Evolutionary conservation across 2,888 invertebrate genomes (phyloP).

Genomic region (Nymphalis polychloros): DNA sequence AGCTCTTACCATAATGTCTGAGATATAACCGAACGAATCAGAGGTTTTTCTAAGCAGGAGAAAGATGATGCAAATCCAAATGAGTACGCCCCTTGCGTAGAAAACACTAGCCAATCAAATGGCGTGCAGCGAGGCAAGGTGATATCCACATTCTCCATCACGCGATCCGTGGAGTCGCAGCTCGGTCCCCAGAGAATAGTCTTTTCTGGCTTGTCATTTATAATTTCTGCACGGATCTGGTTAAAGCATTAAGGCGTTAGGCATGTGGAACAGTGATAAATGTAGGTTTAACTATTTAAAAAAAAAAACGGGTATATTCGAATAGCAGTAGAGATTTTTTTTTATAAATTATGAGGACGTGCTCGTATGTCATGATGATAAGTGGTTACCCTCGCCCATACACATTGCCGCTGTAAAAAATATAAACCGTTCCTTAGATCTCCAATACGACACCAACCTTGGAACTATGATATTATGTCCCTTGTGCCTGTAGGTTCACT

Average conservation of each 20-base stretch:
- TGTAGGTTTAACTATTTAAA: too few species aligned
- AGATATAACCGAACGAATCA: slow-evolving; percentile 48
- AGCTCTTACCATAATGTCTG: slow-evolving; percentile 47
- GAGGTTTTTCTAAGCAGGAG: slow-evolving; percentile 46
- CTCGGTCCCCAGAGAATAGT: slow-evolving; percentile 52
- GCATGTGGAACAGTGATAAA: too few species aligned
- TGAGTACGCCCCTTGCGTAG: slow-evolving; percentile 48
- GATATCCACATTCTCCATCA: slow-evolving; percentile 44
- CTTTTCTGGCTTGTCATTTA: slow-evolving; percentile 39
- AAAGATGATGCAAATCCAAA: slow-evolving; percentile 44
- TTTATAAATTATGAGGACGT: too few species aligned
- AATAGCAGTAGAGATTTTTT: too few species aligned
- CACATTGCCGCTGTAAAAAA: too few species aligned
- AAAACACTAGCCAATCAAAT: slow-evolving; percentile 50
- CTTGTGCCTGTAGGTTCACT: too few species aligned
- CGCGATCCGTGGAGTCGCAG: slow-evolving; percentile 48
- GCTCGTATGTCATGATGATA: too few species aligned
- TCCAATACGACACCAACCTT: too few species aligned
- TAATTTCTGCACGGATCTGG: slow-evolving; percentile 35
- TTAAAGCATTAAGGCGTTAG: slow-evolving; percentile 8
- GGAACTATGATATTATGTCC: too few species aligned
- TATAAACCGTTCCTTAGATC: too few species aligned
- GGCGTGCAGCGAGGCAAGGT: slow-evolving; percentile 44
- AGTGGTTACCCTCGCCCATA: too few species aligned
- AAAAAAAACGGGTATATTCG: too few species aligned